These are phyloP conservation scores for Theretra japonica DNA, from an alignment of 2,888 invertebrate species.

Conservation along the genomic window DNA sequence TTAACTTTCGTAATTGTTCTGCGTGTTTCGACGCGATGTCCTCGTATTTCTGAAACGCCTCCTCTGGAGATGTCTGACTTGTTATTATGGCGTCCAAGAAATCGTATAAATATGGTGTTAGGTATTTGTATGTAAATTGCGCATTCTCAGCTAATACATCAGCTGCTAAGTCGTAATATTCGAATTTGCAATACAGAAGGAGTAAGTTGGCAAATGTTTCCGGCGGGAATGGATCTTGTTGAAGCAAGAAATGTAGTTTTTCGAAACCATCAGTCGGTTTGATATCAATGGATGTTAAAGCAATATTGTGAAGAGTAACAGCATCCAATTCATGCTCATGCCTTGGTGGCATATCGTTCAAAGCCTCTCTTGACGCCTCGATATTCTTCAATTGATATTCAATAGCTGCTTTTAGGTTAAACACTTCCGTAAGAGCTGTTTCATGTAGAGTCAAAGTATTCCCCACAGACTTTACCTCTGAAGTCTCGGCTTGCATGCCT, in stretches of 20 bases:
- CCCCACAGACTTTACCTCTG: slow-evolving; percentile 97
- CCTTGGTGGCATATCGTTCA: slow-evolving; percentile 95
- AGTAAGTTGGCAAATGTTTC: slow-evolving; percentile 99
- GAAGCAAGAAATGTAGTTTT: slow-evolving; percentile 91
- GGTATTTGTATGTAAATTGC: slow-evolving; percentile 96
- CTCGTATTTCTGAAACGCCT: slow-evolving; percentile 98
- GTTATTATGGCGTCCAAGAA: slow-evolving; percentile 98
- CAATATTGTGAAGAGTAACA: slow-evolving; percentile 98
- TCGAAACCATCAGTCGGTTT: slow-evolving; percentile 97
- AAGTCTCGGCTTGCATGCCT: slow-evolving; percentile 97
- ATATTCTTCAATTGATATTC: slow-evolving; percentile 93
- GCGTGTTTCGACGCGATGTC: slow-evolving; percentile 96
- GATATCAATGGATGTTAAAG: slow-evolving; percentile 93
- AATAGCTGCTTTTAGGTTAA: slow-evolving; percentile 99
- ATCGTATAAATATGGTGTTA: slow-evolving; percentile 97
- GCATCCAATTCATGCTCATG: slow-evolving; percentile 99
- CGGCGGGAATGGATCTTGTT: slow-evolving; percentile 98
- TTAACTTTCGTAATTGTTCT: slow-evolving; percentile 94
- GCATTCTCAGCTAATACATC: slow-evolving; percentile 99
- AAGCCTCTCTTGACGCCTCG: slow-evolving; percentile 93
- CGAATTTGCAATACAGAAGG: slow-evolving; percentile 97
- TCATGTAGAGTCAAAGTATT: slow-evolving; percentile 97
- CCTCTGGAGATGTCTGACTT: slow-evolving; percentile 97
- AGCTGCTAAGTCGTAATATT: slow-evolving; percentile 98
- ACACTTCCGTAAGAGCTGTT: slow-evolving; percentile 98